These are phyloP conservation scores for Scaptodrosophila latifasciaeformis DNA, from an alignment of 2,888 invertebrate genomes.

Conservation along the genomic window DNA sequence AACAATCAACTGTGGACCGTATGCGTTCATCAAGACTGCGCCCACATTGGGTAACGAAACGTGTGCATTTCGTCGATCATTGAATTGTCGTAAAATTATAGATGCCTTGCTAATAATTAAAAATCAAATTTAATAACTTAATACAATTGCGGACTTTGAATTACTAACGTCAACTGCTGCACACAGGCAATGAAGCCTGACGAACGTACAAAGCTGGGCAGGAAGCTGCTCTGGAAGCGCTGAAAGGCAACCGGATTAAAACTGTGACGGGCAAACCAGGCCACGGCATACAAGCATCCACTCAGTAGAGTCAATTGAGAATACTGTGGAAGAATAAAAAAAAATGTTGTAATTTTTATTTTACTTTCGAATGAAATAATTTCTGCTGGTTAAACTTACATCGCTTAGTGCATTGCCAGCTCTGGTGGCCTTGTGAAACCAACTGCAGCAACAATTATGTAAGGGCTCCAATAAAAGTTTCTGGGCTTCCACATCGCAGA, in stretches of 20 bases:
- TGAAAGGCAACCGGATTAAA: constrained; percentile 49
- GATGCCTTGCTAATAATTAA: constrained; percentile 55
- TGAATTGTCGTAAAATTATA: constrained; percentile 55
- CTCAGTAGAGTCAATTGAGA: constrained; percentile 72
- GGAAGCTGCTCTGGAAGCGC: constrained; percentile 62
- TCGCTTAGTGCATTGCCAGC: constrained; percentile 49
- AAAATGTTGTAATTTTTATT: too few relatives aligned
- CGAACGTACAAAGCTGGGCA: constrained; percentile 66
- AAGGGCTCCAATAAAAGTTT: constrained; percentile 58
- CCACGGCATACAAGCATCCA: constrained; percentile 60
- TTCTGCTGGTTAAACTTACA: constrained; percentile 41
- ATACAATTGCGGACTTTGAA: not conserved
- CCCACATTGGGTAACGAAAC: constrained; percentile 72
- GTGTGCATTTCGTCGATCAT: constrained; percentile 71
- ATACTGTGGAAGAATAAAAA: constrained; percentile 55
- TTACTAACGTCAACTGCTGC: constrained; percentile 58
- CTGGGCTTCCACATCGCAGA: constrained; percentile 59
- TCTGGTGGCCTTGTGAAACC: constrained; percentile 70
- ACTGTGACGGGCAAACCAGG: constrained; percentile 56
- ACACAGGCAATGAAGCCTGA: constrained; percentile 56
- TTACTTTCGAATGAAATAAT: too few relatives aligned
- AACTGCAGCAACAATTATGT: constrained; percentile 71
- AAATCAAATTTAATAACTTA: not conserved
- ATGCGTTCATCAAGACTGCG: constrained; percentile 63
- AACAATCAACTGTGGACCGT: constrained; percentile 70